A percentile compares a stretch with the other conserved stretches of the same genome.
phyloP scores from a whole-genome alignment of 2,888 invertebrate genomes.

The Exocentrus adspersus region DNA sequence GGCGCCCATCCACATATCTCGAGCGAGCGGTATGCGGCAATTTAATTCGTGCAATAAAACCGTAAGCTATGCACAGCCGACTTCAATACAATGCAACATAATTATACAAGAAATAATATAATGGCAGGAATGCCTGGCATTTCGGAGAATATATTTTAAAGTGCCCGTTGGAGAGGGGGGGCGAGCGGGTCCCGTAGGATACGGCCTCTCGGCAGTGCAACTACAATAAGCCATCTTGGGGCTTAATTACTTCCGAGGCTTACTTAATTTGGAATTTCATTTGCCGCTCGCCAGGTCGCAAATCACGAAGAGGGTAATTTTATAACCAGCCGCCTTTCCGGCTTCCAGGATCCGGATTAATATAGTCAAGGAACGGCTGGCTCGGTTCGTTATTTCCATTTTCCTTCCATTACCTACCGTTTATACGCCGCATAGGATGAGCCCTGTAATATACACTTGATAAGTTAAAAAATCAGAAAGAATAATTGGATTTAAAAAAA shows the following conservation, averaged over 20 bases:
- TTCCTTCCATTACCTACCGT: not conserved
- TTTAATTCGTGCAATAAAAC: slow-evolving; percentile 54
- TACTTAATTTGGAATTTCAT: slow-evolving; percentile 66
- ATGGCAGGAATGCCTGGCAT: slow-evolving; percentile 56
- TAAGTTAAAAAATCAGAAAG: too few species aligned
- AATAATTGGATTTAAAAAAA: too few species aligned
- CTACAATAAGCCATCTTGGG: slow-evolving; percentile 62
- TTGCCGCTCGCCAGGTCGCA: slow-evolving; percentile 61
- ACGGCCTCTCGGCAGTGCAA: slow-evolving; percentile 36
- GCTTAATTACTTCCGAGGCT: slow-evolving; percentile 62
- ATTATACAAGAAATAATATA: slow-evolving; percentile 60
- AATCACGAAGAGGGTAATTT: slow-evolving; percentile 62
- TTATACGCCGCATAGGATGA: too few species aligned
- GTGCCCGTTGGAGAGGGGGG: slow-evolving; percentile 32
- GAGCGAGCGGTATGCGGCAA: slow-evolving; percentile 36
- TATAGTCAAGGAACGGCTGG: slow-evolving; percentile 16
- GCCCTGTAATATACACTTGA: too few species aligned
- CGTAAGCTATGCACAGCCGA: slow-evolving; percentile 50
- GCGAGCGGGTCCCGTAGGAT: slow-evolving; percentile 24
- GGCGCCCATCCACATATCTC: too few species aligned
- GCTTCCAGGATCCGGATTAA: slow-evolving; percentile 19
- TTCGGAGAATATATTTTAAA: slow-evolving; percentile 49
- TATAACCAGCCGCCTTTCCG: slow-evolving; percentile 44
- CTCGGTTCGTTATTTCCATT: not conserved
- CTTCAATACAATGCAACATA: slow-evolving; percentile 58